A percentile compares a stretch with the other conserved stretches of the same genome.
phyloP scores from a whole-genome alignment of 1,140 invertebrate species.

The Leptinotarsa undecemlineata region DNA sequence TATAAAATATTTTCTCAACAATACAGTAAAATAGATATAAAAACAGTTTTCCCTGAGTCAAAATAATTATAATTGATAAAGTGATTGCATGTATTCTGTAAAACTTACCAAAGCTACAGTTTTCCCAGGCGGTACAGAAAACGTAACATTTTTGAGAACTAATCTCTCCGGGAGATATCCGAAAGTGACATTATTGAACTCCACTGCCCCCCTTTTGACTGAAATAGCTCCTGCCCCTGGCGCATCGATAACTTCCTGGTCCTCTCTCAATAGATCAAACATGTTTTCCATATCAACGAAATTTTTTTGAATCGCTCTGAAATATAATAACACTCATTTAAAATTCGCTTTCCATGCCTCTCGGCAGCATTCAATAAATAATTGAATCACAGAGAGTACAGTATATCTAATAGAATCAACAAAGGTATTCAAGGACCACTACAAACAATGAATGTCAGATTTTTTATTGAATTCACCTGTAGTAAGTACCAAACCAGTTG shows the following conservation, averaged over 20 bases:
- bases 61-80: too few relatives aligned
- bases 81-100: neutral
- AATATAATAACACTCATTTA: constrained; percentile 36
- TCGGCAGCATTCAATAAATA: too few relatives aligned
- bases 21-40: too few relatives aligned
- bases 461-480: constrained; percentile 67
- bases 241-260: constrained; percentile 83
- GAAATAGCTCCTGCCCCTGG: constrained; percentile 74
- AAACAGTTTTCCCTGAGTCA: too few relatives aligned
- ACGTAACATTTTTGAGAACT: constrained; percentile 84
- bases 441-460: neutral
- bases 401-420: too few relatives aligned
- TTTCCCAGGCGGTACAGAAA: constrained; percentile 84
- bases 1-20: too few relatives aligned
- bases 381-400: too few relatives aligned
- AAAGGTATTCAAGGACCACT: too few relatives aligned
- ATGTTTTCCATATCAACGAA: constrained; percentile 99
- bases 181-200: constrained; percentile 89
- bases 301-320: constrained; percentile 92
- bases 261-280: constrained; percentile 90
- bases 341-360: neutral
- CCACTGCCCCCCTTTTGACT: constrained; percentile 76
- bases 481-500: constrained; percentile 98
- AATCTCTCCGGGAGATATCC: constrained; percentile 80
- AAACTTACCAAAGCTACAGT: constrained; percentile 85